Conservation (phyloP, 2,797 vertebrate species). For the Falco columbarius region DNA sequence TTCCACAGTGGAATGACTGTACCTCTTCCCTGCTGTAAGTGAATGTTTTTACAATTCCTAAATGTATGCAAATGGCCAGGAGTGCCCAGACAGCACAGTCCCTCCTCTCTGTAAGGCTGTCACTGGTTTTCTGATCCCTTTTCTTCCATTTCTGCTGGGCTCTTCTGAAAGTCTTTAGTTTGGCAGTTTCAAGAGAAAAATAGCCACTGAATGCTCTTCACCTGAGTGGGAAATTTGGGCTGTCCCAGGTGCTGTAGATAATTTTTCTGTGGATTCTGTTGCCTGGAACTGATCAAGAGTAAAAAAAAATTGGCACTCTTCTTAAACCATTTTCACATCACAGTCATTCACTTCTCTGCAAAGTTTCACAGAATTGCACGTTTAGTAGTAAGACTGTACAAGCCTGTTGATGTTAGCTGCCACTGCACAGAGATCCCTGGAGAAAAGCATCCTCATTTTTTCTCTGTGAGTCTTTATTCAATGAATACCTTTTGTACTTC, state of each 20-base stretch:
- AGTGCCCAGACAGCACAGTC: neutral
- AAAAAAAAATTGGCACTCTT: neutral
- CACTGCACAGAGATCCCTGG: neutral
- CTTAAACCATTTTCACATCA: neutral
- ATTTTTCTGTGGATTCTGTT: neutral
- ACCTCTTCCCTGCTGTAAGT: neutral
- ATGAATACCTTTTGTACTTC: neutral
- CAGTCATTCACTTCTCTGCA: neutral
- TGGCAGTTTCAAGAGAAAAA: neutral
- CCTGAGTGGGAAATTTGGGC: neutral
- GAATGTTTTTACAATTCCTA: neutral
- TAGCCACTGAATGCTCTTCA: neutral
- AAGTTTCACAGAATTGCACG: neutral
- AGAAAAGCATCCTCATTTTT: neutral
- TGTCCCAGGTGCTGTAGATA: neutral
- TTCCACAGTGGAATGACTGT: neutral
- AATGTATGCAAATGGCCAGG: neutral
- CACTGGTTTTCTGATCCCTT: neutral
- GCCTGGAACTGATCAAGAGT: neutral
- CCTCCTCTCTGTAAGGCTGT: neutral
- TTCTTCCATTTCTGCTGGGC: neutral
- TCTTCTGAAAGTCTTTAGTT: neutral
- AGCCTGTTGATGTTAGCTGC: neutral
- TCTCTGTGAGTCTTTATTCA: neutral
- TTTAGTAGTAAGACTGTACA: neutral